phyloP scores from a whole-genome alignment of 2,113 vertebrate species.

The Gyps fulvus region DNA sequence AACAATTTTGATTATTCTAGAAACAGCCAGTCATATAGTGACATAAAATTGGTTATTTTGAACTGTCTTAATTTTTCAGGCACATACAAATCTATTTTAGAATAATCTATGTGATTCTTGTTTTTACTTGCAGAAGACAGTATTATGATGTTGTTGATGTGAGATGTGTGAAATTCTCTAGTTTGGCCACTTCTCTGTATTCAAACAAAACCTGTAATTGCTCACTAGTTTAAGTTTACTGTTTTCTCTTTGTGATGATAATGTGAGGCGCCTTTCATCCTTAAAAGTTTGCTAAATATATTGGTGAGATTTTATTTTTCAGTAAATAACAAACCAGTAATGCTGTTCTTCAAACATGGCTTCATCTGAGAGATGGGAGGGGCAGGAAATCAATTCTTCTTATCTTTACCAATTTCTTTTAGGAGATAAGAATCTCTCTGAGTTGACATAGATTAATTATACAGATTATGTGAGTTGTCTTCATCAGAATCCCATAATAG shows the following conservation, averaged over 20 bases:
- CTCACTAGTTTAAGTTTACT: not conserved
- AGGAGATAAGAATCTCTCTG: slow-evolving; percentile 39
- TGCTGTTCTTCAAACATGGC: not conserved
- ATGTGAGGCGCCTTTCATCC: not conserved
- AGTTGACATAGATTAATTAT: slow-evolving; percentile 51
- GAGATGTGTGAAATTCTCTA: not conserved
- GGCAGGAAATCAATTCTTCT: slow-evolving; percentile 43
- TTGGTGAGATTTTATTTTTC: not conserved
- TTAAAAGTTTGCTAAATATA: not conserved
- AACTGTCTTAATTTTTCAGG: not conserved
- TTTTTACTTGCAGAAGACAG: not conserved
- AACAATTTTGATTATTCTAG: not conserved
- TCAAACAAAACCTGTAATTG: not conserved
- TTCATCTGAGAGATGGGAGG: slow-evolving; percentile 13
- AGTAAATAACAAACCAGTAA: not conserved
- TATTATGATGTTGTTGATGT: not conserved
- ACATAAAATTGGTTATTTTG: not conserved
- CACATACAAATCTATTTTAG: not conserved
- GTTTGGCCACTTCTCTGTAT: not conserved
- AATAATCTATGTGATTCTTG: not conserved
- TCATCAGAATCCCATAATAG: slow-evolving; percentile 12
- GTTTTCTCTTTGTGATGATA: not conserved
- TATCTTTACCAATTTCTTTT: slow-evolving; percentile 53
- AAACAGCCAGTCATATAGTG: not conserved
- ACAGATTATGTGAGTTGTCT: slow-evolving; percentile 37